phyloP scores from a whole-genome alignment of 2,113 vertebrate species.

The Pelvicachromis taeniatus region DNA sequence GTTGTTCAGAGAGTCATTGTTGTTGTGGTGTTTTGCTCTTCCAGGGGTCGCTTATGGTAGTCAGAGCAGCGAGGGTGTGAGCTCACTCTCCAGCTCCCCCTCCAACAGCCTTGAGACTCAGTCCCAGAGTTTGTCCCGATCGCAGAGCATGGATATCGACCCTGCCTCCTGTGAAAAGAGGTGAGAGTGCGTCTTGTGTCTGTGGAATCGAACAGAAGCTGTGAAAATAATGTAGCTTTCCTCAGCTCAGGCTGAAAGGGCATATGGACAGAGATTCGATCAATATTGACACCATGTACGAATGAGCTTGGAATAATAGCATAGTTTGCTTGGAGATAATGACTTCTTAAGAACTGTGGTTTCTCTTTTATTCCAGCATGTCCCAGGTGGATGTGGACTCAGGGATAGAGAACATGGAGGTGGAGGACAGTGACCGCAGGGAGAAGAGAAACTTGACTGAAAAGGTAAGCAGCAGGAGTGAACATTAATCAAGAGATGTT shows the following conservation, averaged over 20 bases:
- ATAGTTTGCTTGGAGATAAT: not conserved
- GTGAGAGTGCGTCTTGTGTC: conserved; percentile 61
- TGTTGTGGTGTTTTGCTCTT: conserved; percentile 36
- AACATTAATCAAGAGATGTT: not conserved
- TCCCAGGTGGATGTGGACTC: conserved; percentile 99
- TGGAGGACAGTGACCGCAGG: conserved; percentile 93
- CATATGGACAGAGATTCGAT: not conserved
- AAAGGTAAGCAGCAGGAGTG: conserved; percentile 76
- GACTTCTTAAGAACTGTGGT: not conserved
- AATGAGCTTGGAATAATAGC: not conserved
- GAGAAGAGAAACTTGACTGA: conserved; percentile 93
- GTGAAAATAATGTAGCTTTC: not conserved
- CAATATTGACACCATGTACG: not conserved
- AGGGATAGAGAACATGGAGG: conserved; percentile 99
- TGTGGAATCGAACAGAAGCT: accelerated
- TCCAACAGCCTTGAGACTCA: conserved; percentile 99
- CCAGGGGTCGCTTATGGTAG: conserved; percentile 92
- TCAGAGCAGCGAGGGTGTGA: conserved; percentile 99
- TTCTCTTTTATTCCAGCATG: conserved; percentile 77
- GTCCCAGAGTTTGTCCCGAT: conserved; percentile 95
- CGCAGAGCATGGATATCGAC: conserved; percentile 99
- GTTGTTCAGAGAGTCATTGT: not conserved
- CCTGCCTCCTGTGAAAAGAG: conserved; percentile 98
- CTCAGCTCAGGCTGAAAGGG: not conserved
- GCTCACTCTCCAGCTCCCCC: conserved; percentile 97